Conservation (phyloP, 1,140 invertebrate genomes). For the Octopus sinensis region DNA sequence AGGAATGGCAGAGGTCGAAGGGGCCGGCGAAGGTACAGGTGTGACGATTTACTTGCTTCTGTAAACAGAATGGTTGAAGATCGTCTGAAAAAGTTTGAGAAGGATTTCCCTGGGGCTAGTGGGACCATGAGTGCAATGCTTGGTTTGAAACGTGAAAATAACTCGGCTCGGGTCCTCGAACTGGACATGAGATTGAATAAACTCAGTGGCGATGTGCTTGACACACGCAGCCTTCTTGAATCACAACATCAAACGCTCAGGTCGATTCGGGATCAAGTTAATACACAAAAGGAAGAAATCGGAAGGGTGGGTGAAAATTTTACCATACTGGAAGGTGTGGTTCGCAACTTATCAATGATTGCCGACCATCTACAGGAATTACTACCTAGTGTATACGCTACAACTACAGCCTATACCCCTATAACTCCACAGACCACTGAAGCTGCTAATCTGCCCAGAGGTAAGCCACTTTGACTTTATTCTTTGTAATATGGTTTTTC, state of each 20-base stretch:
- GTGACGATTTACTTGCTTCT: background rate
- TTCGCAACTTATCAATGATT: background rate
- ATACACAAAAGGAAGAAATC: background rate
- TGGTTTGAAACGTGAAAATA: background rate
- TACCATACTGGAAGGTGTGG: background rate
- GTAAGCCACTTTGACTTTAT: too few relatives aligned
- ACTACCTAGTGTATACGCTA: background rate
- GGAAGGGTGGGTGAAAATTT: background rate
- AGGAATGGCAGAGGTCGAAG: background rate
- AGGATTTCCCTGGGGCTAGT: background rate
- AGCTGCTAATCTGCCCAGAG: too few relatives aligned
- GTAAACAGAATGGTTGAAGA: slow-evolving; percentile 1
- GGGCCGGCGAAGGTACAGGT: background rate
- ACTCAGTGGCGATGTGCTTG: background rate
- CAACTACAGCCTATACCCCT: background rate
- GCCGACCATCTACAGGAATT: background rate
- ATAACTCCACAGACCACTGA: too few relatives aligned
- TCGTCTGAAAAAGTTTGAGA: background rate
- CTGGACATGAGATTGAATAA: background rate
- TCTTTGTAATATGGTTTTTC: too few relatives aligned
- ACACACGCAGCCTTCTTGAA: background rate
- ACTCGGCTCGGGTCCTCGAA: background rate
- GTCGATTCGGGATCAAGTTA: background rate
- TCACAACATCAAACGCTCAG: slow-evolving; percentile 2
- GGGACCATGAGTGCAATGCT: too few relatives aligned